phyloP scores from a whole-genome alignment of 2,113 vertebrate species.

The Neolamprologus tretocephalus region DNA sequence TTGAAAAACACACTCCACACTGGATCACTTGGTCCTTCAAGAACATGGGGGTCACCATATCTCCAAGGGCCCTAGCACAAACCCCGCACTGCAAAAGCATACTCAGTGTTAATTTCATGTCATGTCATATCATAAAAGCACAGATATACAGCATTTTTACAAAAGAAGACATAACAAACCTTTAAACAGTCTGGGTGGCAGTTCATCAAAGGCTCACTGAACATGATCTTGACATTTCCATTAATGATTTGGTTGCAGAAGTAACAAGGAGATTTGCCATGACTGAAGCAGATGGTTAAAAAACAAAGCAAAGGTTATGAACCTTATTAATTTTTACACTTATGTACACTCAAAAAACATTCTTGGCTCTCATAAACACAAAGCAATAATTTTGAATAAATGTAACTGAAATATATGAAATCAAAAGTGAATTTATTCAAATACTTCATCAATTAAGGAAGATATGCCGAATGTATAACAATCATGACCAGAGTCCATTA shows the following conservation, averaged over 20 bases:
- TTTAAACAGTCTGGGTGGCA: constrained; percentile 56
- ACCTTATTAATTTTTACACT: neutral
- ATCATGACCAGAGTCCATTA: neutral
- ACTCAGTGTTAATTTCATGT: neutral
- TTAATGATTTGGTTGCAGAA: constrained; percentile 43
- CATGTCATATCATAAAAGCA: neutral
- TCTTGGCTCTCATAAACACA: neutral
- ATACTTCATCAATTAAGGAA: neutral
- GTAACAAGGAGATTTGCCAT: constrained; percentile 9
- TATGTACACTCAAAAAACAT: neutral
- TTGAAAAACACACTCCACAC: constrained; percentile 48
- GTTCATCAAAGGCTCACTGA: constrained; percentile 28
- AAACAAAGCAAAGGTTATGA: neutral
- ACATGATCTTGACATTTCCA: constrained; percentile 26
- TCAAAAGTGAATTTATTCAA: neutral
- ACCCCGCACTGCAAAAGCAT: constrained; percentile 49
- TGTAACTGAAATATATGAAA: neutral
- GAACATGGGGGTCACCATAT: constrained; percentile 50
- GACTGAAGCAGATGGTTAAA: constrained; percentile 1
- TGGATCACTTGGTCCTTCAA: constrained; percentile 17
- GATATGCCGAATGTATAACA: neutral
- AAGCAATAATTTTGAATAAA: neutral
- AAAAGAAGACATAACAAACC: constrained; percentile 25
- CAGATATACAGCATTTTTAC: neutral
- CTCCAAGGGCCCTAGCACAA: constrained; percentile 46